Evolutionary conservation across 2,888 invertebrate species (phyloP).

Genomic region (Cheiracanthium punctorium): DNA sequence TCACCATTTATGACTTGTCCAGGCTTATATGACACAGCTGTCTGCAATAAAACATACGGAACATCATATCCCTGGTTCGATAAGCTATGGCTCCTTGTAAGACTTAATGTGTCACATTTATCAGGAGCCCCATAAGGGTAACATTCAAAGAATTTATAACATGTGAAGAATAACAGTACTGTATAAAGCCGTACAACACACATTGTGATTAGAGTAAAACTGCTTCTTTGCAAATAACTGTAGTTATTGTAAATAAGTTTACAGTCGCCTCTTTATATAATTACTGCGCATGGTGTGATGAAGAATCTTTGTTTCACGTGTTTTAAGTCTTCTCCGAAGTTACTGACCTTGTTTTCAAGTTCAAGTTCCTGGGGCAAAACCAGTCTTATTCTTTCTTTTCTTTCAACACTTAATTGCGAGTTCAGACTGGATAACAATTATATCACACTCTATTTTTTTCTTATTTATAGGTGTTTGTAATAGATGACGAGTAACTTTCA

Average conservation of each 20-base stretch:
- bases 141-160: not conserved
- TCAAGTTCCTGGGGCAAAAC: constrained; percentile 40
- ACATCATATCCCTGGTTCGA: constrained; percentile 14
- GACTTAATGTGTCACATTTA: constrained; percentile 54
- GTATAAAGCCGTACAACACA: not conserved
- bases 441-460: no score
- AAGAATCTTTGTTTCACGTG: no score
- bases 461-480: no score
- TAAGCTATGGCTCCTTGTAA: constrained; percentile 29
- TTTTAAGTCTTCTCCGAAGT: no score
- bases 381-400: constrained; percentile 33
- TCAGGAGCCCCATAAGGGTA: constrained; percentile 62
- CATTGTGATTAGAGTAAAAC: not conserved
- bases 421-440: no score
- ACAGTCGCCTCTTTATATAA: no score
- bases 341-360: constrained; percentile 48
- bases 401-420: no score
- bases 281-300: no score
- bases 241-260: no score
- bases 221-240: not conserved
- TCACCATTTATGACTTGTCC: constrained; percentile 68
- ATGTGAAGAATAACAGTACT: not conserved
- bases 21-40: constrained; percentile 58
- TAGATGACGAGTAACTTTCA: no score
- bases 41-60: constrained; percentile 54